phyloP scores from a whole-genome alignment of 2,797 vertebrate genomes.

The Trachops cirrhosus region DNA sequence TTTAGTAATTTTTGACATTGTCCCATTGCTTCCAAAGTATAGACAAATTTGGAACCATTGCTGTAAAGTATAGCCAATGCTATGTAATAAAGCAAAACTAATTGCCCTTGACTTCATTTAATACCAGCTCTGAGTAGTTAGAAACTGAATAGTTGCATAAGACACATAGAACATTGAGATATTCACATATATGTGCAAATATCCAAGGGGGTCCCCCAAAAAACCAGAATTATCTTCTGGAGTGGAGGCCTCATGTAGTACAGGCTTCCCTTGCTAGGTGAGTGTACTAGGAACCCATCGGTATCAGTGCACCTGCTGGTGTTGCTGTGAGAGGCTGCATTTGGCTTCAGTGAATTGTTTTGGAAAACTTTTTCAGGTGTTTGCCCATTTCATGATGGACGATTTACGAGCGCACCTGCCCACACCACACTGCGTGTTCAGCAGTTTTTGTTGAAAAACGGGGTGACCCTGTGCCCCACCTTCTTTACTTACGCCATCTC shows the following conservation, averaged over 20 bases:
- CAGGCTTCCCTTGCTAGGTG: background rate
- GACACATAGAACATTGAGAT: background rate
- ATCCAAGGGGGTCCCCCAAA: background rate
- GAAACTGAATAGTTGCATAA: background rate
- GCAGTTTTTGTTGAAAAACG: background rate
- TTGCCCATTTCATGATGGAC: background rate
- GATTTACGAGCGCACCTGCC: background rate
- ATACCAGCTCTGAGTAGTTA: background rate
- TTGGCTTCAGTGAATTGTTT: background rate
- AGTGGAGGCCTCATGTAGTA: background rate
- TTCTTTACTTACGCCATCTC: background rate
- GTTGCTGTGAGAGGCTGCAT: background rate
- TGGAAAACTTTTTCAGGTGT: background rate
- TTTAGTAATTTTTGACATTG: slow-evolving; percentile 9
- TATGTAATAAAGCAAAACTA: background rate
- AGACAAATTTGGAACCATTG: background rate
- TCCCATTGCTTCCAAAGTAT: background rate
- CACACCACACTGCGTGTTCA: background rate
- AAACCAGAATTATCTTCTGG: background rate
- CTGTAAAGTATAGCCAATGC: background rate
- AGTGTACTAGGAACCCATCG: background rate
- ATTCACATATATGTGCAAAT: background rate
- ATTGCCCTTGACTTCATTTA: background rate
- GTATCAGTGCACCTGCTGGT: background rate
- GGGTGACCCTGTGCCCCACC: background rate